These are phyloP conservation scores for Apus apus DNA, from an alignment of 2,113 vertebrate genomes.

Conservation along the genomic window DNA sequence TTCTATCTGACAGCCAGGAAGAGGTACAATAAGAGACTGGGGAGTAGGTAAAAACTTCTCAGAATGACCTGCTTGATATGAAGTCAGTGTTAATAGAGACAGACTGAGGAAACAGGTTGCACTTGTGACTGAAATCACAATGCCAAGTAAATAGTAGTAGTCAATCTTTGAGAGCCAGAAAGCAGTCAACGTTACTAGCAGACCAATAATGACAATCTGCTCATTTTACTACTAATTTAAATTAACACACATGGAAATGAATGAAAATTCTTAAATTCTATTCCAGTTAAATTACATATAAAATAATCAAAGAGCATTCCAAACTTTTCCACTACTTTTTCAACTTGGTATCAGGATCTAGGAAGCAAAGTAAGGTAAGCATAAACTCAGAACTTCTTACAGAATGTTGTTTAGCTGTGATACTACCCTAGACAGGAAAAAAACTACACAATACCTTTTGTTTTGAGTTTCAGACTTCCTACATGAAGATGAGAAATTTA, in stretches of 20 bases:
- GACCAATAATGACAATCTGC: neutral
- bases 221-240: neutral
- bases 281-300: neutral
- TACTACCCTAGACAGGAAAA: neutral
- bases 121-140: neutral
- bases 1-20: neutral
- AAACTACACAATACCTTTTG: neutral
- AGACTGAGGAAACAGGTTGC: neutral
- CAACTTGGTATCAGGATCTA: neutral
- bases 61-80: neutral
- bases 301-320: neutral
- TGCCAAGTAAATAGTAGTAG: neutral
- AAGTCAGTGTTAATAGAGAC: neutral
- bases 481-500: neutral
- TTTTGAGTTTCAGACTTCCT: constrained; percentile 1
- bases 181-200: neutral
- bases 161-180: neutral
- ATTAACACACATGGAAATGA: neutral
- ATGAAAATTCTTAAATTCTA: neutral
- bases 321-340: neutral
- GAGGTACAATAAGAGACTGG: neutral
- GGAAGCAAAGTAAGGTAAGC: neutral
- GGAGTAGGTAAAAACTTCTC: neutral
- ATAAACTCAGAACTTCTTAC: neutral
- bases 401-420: neutral